Percentiles rank a stretch among this genome's conserved stretches.
Conservation (phyloP, 2,797 vertebrate genomes). For the Sphenopsis melanotis region DNA sequence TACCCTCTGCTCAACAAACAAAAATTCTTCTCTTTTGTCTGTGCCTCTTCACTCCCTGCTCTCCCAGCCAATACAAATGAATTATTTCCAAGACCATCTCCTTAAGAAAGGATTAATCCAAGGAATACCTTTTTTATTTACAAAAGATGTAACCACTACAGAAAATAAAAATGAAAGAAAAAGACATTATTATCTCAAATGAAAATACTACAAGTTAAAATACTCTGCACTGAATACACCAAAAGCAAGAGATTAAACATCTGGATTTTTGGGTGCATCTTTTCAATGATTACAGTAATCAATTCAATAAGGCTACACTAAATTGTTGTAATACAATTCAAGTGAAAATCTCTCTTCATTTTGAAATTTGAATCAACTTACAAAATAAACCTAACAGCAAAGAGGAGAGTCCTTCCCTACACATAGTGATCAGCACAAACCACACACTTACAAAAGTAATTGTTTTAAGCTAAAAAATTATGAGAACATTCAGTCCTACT, state of each 20-base stretch:
- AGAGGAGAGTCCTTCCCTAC: neutral
- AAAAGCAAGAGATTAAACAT: neutral
- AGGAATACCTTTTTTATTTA: neutral
- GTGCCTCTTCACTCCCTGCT: neutral
- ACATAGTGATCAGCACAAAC: neutral
- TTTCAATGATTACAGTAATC: neutral
- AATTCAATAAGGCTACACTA: neutral
- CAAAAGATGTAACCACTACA: neutral
- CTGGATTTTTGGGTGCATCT: neutral
- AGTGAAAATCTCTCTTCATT: neutral
- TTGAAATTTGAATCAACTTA: neutral
- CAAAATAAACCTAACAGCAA: neutral
- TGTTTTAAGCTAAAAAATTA: neutral
- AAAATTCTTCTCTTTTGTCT: neutral
- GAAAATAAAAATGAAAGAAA: neutral
- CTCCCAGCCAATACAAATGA: slow-evolving; percentile 15
- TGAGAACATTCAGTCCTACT: neutral
- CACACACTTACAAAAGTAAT: neutral
- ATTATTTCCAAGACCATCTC: slow-evolving; percentile 30
- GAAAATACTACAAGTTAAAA: neutral
- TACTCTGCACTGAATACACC: neutral
- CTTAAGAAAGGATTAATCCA: slow-evolving; percentile 1
- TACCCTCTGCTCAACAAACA: neutral
- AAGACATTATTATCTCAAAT: neutral
- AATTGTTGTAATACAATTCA: neutral